phyloP scores from a whole-genome alignment of 2,797 vertebrate genomes.

The Pempheris klunzingeri region DNA sequence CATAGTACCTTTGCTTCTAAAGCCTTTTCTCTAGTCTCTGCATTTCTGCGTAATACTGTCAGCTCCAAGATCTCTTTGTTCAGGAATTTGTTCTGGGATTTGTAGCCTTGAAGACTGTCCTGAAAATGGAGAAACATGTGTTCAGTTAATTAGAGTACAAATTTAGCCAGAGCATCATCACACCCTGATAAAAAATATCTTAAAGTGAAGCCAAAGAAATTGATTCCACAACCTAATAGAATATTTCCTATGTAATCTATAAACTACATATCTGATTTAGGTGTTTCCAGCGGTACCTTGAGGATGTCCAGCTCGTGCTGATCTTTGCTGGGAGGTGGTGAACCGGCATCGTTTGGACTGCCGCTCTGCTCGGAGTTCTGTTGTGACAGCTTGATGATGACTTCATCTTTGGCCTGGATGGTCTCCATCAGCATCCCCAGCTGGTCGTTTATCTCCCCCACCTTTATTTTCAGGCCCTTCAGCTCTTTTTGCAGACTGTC shows the following conservation, averaged over 20 bases:
- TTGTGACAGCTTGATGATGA: conserved; percentile 94
- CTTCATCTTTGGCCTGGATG: conserved; percentile 97
- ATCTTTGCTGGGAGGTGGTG: conserved; percentile 75
- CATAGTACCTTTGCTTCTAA: conserved; percentile 92
- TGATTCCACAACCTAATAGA: not conserved
- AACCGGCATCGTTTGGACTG: conserved; percentile 56
- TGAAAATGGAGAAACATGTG: conserved; percentile 71
- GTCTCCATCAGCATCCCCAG: conserved; percentile 97
- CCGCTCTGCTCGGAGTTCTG: conserved; percentile 80
- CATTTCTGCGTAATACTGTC: conserved; percentile 91
- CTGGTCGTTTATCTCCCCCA: conserved; percentile 93
- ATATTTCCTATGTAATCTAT: too few species aligned
- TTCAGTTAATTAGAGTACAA: not conserved
- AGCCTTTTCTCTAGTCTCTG: conserved; percentile 91
- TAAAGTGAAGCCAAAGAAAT: not conserved
- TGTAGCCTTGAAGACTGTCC: conserved; percentile 97
- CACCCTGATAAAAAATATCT: not conserved
- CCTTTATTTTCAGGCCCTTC: conserved; percentile 89
- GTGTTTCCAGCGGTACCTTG: conserved; percentile 83
- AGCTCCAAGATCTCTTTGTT: conserved; percentile 99
- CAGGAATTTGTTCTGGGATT: conserved; percentile 97
- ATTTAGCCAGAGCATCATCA: not conserved
- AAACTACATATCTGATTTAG: not conserved
- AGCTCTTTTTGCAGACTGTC: conserved; percentile 92
- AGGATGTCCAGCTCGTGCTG: conserved; percentile 91